A percentile compares a stretch with the other conserved stretches of the same genome.
Conservation (phyloP, 1,140 invertebrate species). For the Zaprionus davidi region DNA sequence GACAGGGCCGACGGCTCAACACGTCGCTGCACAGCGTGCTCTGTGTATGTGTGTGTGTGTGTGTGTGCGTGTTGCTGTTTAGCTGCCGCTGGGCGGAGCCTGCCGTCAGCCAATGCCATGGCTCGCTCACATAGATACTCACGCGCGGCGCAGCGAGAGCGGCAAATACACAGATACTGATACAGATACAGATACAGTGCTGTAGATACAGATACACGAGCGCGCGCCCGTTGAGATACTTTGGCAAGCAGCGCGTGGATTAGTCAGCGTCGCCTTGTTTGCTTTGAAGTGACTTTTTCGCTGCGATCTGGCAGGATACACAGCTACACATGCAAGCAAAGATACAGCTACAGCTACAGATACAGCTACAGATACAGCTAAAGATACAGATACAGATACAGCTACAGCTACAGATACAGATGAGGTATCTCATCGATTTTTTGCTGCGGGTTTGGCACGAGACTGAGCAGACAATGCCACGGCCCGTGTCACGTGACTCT, state of each 20-base stretch:
- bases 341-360: conserved; percentile 10
- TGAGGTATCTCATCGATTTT: conserved; percentile 56
- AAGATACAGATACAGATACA: not conserved
- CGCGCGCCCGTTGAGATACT: conserved; percentile 21
- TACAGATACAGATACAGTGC: conserved; percentile 1
- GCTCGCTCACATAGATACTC: conserved; percentile 27
- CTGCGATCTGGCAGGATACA: conserved; percentile 7
- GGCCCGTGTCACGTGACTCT: conserved; percentile 54
- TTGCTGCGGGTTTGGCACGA: conserved; percentile 63
- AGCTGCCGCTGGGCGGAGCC: conserved; percentile 29
- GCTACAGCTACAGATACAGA: conserved; percentile 7
- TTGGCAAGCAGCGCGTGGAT: conserved; percentile 27
- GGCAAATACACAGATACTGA: conserved; percentile 35
- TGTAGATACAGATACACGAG: conserved; percentile 4
- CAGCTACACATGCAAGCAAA: not conserved
- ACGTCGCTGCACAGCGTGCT: conserved; percentile 1
- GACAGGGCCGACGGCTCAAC: conserved; percentile 20
- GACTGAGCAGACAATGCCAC: conserved; percentile 48
- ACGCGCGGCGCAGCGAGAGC: not conserved
- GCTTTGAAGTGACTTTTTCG: conserved; percentile 8
- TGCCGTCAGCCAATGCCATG: conserved; percentile 26
- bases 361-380: conserved; percentile 14
- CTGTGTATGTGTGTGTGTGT: conserved; percentile 13
- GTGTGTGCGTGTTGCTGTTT: not conserved
- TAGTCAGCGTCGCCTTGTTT: conserved; percentile 24